These are phyloP conservation scores for Austrolebias charrua DNA, from an alignment of 2,797 vertebrate genomes.

Conservation along the genomic window DNA sequence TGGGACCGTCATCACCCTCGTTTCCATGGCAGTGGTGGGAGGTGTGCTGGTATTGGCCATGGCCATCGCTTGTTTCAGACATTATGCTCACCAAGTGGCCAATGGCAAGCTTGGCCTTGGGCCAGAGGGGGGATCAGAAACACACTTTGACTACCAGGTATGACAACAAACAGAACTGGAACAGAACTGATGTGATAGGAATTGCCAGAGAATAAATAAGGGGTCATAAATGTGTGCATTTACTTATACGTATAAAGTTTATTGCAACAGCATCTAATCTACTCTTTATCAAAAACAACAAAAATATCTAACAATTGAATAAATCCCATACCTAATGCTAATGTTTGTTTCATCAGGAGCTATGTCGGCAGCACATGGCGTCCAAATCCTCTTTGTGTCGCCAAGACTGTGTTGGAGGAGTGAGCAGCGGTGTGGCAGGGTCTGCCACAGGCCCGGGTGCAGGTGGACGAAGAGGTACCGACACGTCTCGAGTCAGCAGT, in stretches of 20 bases:
- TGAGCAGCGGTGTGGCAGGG: slow-evolving; percentile 36
- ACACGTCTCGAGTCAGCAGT: slow-evolving; percentile 94
- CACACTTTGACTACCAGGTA: slow-evolving; percentile 97
- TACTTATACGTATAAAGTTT: neutral
- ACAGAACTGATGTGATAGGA: no score
- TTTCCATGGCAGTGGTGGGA: slow-evolving; percentile 88
- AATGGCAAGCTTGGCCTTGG: slow-evolving; percentile 90
- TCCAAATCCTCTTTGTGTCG: slow-evolving; percentile 90
- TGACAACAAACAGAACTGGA: neutral
- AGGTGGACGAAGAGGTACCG: slow-evolving; percentile 78
- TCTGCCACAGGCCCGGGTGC: slow-evolving; percentile 50
- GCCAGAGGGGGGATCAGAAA: slow-evolving; percentile 90
- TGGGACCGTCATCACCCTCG: slow-evolving; percentile 87
- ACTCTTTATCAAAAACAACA: no score
- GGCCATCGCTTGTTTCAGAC: slow-evolving; percentile 85
- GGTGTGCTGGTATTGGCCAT: slow-evolving; percentile 85
- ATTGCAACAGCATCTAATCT: no score
- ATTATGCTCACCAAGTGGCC: slow-evolving; percentile 86
- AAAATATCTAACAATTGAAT: no score
- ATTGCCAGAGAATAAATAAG: no score
- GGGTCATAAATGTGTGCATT: no score
- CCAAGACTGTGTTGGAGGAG: slow-evolving; percentile 74
- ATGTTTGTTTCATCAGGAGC: slow-evolving; percentile 78
- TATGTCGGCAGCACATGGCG: slow-evolving; percentile 98
- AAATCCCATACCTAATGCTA: neutral